Evolutionary conservation across 1,140 invertebrate genomes (phyloP).

Genomic region (Pemphigus obesinymphae): DNA sequence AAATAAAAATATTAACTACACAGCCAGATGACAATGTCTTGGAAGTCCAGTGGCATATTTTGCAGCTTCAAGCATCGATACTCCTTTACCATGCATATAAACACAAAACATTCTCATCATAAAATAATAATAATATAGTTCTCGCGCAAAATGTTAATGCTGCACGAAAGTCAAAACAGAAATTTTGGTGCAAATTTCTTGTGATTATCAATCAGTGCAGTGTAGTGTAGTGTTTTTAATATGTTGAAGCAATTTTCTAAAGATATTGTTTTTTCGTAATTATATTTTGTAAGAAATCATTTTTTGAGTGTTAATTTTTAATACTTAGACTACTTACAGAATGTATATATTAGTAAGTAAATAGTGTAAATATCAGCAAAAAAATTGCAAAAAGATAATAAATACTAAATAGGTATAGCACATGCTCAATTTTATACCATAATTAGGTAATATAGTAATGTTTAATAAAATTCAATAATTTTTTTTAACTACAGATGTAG

Average conservation of each 20-base stretch:
- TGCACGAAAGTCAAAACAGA: background rate
- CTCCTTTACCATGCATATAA: constrained; percentile 39
- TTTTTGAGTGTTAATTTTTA: background rate
- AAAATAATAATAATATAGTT: constrained; percentile 1
- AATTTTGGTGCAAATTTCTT: constrained; percentile 13
- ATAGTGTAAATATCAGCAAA: background rate
- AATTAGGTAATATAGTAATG: too few relatives aligned
- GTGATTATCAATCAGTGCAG: background rate
- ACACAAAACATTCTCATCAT: constrained; percentile 39
- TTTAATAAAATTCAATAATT: too few relatives aligned
- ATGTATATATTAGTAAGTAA: background rate
- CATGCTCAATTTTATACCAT: background rate
- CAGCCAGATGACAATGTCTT: constrained; percentile 40
- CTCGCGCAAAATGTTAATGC: background rate
- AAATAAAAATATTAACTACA: constrained; percentile 32
- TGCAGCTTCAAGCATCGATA: constrained; percentile 39
- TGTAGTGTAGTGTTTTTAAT: background rate
- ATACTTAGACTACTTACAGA: background rate
- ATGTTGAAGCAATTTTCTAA: constrained; percentile 9
- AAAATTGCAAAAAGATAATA: constrained; percentile 1
- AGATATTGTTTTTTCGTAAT: background rate
- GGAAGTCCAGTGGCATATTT: constrained; percentile 38
- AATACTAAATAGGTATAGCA: background rate
- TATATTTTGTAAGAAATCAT: background rate
- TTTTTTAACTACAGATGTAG: too few relatives aligned